Base-by-base conservation (phyloP, 2,888 invertebrate species). In the Cephus rjabovi region DNA sequence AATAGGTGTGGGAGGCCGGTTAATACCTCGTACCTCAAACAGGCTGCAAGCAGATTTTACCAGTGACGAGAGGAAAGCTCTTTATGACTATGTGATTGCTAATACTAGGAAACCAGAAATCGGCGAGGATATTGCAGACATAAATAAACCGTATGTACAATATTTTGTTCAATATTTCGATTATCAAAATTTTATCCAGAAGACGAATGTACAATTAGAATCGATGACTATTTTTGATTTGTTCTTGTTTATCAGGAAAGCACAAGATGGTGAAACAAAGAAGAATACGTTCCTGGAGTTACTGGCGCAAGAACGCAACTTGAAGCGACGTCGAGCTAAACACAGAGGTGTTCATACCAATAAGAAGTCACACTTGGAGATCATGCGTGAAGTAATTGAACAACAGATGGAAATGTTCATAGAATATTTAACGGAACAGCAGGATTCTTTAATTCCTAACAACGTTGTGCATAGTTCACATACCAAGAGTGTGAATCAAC, bases 21-120 rank as follows among this genome's bases (percentile, higher is more conserved):
- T 91, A 83, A 87, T 91, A 84, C 91, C 92, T 78, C 88, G 89
- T 82, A 92, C 92, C 75, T 91, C 91, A 68, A 87, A 92, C 82
- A 91, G 92, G 79, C 86, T 91, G 79, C 81, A 88, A 74, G 85
- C 89, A 81, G 91, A 92, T 83, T 92, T 92, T 77, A 92, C 92
- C 31, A 80, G 83, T 12, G 91, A 92, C 69, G 92, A 92, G 79
- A 89, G 90, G 73, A 88, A 82, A 81, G 86, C 84, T 68, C 79
- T 92, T 68, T 92, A 92, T 81, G 90, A 92, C 31, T 90, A 90
- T 81, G 89, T 87, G 12, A 83, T 92, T 73, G 85, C 88, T 6
- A 87, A 90, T 77, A 92, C 92, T 2, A 71, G 83, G 4, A 86
- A 86, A 69, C 87, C 86, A 40, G 87, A 90, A 31, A 88, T 90